Conservation (phyloP, 2,888 invertebrate species). For the Drosophila engyochracea region DNA sequence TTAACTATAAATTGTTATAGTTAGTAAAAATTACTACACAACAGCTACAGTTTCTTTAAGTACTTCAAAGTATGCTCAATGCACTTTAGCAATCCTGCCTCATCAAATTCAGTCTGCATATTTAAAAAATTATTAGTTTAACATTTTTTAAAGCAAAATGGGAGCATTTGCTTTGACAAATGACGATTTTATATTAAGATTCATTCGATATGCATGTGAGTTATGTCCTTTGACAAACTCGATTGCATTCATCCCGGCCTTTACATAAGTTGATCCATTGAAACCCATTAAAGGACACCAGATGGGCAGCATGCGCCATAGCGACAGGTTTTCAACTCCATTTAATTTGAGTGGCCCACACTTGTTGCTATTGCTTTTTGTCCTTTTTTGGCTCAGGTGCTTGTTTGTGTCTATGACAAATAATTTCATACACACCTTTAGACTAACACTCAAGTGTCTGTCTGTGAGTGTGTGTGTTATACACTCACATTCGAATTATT, state of each 20-base stretch:
- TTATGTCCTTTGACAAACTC: not conserved
- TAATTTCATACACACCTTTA: constrained; percentile 9
- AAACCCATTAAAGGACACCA: not conserved
- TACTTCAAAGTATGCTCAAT: not conserved
- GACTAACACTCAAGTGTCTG: not conserved
- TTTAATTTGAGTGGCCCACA: constrained; percentile 8
- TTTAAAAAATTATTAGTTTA: not conserved
- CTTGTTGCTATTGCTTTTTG: no score
- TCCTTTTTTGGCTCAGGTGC: constrained; percentile 26
- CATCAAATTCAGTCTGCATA: not conserved
- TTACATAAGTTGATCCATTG: not conserved
- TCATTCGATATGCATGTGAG: not conserved
- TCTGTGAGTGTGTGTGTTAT: not conserved
- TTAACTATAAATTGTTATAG: not conserved
- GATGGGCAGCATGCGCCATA: constrained; percentile 1
- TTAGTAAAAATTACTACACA: not conserved
- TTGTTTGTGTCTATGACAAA: constrained; percentile 38
- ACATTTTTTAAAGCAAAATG: not conserved
- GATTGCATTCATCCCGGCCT: not conserved
- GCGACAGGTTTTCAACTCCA: constrained; percentile 2
- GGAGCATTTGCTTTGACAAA: not conserved
- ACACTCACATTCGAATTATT: not conserved
- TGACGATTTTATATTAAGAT: not conserved
- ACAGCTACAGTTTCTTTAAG: not conserved
- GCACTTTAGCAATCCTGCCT: not conserved